Percentiles rank a stretch among this genome's conserved stretches.
phyloP scores from a whole-genome alignment of 1,140 invertebrate species.

The Liolophura sinensis region DNA sequence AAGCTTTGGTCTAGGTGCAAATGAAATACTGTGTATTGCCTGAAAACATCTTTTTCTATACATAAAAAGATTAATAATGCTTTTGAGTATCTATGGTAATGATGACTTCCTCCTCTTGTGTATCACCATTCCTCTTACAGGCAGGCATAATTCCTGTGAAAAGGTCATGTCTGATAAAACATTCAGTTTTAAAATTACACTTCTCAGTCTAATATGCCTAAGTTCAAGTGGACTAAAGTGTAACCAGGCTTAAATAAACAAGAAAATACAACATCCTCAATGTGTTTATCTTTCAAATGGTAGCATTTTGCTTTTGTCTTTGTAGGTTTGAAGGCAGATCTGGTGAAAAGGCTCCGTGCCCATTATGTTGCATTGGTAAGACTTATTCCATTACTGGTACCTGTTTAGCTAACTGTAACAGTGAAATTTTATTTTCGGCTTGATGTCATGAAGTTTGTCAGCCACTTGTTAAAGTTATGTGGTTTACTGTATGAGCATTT shows the following conservation, averaged over 20 bases:
- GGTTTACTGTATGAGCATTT: not conserved
- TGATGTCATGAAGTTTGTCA: not conserved
- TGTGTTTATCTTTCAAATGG: not conserved
- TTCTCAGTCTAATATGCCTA: too few species aligned
- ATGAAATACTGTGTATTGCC: too few species aligned
- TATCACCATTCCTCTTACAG: too few species aligned
- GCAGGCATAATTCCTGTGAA: too few species aligned
- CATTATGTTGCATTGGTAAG: conserved; percentile 19
- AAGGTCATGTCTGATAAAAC: too few species aligned
- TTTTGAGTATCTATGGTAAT: too few species aligned
- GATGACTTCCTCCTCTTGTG: too few species aligned
- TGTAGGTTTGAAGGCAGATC: conserved; percentile 42
- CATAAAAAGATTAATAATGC: too few species aligned
- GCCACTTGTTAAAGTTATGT: conserved; percentile 1
- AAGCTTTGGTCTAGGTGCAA: too few species aligned
- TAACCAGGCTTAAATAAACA: not conserved
- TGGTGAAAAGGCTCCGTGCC: conserved; percentile 27
- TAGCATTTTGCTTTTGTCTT: conserved; percentile 12
- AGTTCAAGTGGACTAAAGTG: not conserved
- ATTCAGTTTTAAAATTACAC: too few species aligned
- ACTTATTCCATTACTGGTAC: too few species aligned
- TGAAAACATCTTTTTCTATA: too few species aligned
- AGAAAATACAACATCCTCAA: not conserved
- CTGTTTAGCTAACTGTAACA: conserved; percentile 12
- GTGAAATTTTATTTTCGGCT: not conserved